Evolutionary conservation across 2,797 vertebrate genomes (phyloP), one percentile per base, ranked within the genome.

Genomic region (Alfaro cultratus): DNA sequence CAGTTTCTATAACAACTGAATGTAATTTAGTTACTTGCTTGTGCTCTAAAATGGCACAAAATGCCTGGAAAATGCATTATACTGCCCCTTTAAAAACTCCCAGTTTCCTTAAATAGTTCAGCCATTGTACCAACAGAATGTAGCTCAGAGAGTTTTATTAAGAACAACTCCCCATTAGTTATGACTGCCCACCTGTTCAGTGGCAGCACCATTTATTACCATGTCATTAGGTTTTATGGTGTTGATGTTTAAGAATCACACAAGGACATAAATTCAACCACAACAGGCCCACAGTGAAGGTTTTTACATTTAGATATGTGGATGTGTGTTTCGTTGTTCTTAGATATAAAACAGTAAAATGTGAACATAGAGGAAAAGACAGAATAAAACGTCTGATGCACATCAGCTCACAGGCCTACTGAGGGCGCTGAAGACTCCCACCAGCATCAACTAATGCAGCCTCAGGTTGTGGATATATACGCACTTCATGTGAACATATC

Each of bases 381-480:
- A 57, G 36, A 43, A 0, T 55, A 75, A 72, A 75, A 68, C 55
- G 46, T 55, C 74, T 16, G 70, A 60, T 79, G 84, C 79, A 84
- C 36, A 43, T 55, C 21, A 72, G 78, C 72, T 70, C 26, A 79
- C 4, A 60, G 62, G n/a, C 91, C 91, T 80, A 88, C 45, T 75
- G 91, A 81, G 91, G 95, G 94, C 87, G 80, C 91, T 91, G 68
- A 84, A 36, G 73, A 78, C 81, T 81, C 36, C 41, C 49, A 55
- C 26, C 53, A 75, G 79, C 74, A 88, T 88, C 82, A 89, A 90
- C 89, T 79, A 86, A 82, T 77, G 53, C 78, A 80, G 83, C 90
- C 78, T 82, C 36, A 81, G 83, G 79, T 80, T 80, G 64, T 84
- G 83, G 83, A 83, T 84, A 76, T 85, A 80, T 78, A 73, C 84